Evolutionary conservation across 1,140 invertebrate genomes (phyloP), one percentile per base, ranked within the genome.

Genomic region (Drosophila orena): DNA sequence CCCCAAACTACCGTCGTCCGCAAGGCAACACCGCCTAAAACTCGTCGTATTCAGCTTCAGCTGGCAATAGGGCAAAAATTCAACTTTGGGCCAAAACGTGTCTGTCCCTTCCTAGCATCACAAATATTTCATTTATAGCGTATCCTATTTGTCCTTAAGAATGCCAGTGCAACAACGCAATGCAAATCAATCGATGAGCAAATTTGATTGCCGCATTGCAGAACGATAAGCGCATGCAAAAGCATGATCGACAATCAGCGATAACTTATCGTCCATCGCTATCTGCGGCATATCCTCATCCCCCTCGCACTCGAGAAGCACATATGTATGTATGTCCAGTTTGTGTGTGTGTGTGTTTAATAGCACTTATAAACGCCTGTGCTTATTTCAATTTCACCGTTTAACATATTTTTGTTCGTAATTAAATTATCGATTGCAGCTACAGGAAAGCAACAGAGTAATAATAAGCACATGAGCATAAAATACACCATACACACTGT

Each of bases 341-440:
- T 4, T 37, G 14, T 38, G 4, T 38, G 35, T 2, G 5, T 30
- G 30, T 30, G 7, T 17, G n/a, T 47, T n/a, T 47, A 47, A 47
- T n/a, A 47, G 6, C 46, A 47, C 46, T 47, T 47, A 27, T 27
- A 47, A 47, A 12, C 46, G 22, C 1, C 47, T 50, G 27, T 49
- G 12, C 20, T 58, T 24, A 54, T 78, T 77, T 58, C 38, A 72
- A 74, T 77, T 62, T 58, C 60, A 61, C 64, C 46, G 64, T 68
- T 68, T 53, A 68, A 68, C 60, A 68, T 68, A 68, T 68, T 68
- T 68, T 68, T 47, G 37, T 37, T 74, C 47, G 75, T 77, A 81
- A 85, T 86, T 77, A 77, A 86, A 69, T 70, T 86, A 85, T 85
- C 81, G 81, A 85, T 85, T 85, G 66, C 62, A 56, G 22, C 57